A percentile compares a stretch with the other conserved stretches of the same genome.
phyloP scores from a whole-genome alignment of 2,797 vertebrate genomes.

The Hybognathus amarus region DNA sequence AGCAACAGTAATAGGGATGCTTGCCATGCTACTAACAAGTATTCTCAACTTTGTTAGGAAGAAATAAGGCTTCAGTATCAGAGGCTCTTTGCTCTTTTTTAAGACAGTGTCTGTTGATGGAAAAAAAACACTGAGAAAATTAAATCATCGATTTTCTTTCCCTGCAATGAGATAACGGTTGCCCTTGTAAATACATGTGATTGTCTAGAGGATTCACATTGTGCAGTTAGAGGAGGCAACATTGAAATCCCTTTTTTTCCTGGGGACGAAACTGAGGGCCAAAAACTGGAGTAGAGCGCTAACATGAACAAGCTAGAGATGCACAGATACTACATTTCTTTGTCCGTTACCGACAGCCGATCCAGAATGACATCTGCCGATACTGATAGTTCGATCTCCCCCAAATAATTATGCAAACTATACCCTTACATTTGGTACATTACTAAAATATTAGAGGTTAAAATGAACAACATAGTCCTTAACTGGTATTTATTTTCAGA shows the following conservation, averaged over 20 bases:
- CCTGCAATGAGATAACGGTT: slow-evolving; percentile 24
- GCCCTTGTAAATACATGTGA: slow-evolving; percentile 37
- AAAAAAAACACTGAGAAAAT: slow-evolving; percentile 41
- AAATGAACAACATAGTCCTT: no score
- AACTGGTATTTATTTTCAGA: background rate
- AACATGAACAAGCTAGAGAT: background rate
- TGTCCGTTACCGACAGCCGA: no score
- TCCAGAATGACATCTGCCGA: no score
- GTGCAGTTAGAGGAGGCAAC: background rate
- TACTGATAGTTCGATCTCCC: no score
- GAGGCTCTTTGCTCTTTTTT: background rate
- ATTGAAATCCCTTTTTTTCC: background rate
- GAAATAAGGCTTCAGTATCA: background rate
- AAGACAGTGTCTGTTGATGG: slow-evolving; percentile 14
- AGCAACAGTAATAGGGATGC: background rate
- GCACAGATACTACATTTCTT: no score
- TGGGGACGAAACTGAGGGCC: background rate
- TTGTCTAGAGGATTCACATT: slow-evolving; percentile 14
- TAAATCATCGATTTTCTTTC: slow-evolving; percentile 37
- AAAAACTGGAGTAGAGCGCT: background rate
- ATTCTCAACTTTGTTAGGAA: background rate
- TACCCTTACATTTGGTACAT: no score
- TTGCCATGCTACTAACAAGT: background rate
- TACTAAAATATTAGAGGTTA: no score
- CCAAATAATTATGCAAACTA: no score